phyloP scores from a whole-genome alignment of 2,797 vertebrate genomes.

The Catostomus latipinnis region DNA sequence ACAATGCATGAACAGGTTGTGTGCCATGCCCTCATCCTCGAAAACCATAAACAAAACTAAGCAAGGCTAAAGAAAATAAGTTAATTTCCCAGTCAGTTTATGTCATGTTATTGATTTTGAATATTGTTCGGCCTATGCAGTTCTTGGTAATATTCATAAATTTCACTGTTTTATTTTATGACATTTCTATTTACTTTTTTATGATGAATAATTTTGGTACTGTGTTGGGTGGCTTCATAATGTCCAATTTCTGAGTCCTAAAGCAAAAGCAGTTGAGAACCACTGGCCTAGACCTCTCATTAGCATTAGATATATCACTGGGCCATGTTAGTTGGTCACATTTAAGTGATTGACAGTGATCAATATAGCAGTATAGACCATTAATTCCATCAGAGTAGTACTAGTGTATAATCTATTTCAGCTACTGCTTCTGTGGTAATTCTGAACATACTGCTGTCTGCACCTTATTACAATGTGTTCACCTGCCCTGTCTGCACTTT shows the following conservation, averaged over 20 bases:
- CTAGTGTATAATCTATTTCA: conserved; percentile 33
- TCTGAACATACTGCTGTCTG: conserved; percentile 43
- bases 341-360: conserved; percentile 36
- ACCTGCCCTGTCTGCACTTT: conserved; percentile 60
- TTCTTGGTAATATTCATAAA: too few species aligned
- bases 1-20: neutral
- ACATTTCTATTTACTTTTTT: too few species aligned
- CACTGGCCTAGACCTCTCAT: conserved; percentile 16
- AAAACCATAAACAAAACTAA: too few species aligned
- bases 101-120: too few species aligned
- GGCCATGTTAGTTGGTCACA: conserved; percentile 16
- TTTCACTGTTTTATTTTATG: neutral
- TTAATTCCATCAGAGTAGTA: conserved; percentile 25
- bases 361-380: conserved; percentile 17
- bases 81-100: too few species aligned
- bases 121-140: too few species aligned
- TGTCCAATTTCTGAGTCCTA: neutral
- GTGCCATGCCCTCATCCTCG: too few species aligned
- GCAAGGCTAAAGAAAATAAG: too few species aligned
- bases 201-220: neutral
- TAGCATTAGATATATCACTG: conserved; percentile 25
- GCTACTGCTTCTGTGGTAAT: conserved; percentile 60
- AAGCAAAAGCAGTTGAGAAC: conserved; percentile 32
- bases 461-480: conserved; percentile 53
- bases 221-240: too few species aligned